Evolutionary conservation across 2,797 vertebrate genomes (phyloP).

Genomic region (Chelon auratus): DNA sequence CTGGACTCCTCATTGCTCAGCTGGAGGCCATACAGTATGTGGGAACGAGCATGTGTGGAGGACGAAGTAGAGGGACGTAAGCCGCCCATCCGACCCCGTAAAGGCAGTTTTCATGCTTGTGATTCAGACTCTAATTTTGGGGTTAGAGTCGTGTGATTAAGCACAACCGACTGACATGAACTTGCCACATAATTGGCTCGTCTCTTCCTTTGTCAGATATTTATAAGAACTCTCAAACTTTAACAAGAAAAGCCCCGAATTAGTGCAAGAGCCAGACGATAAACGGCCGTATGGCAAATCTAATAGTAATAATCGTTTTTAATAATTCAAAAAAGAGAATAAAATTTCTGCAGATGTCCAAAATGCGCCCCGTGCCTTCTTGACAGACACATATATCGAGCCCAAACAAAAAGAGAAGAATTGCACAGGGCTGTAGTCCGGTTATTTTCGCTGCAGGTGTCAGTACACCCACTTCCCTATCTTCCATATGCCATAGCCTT

Average conservation of each 20-base stretch:
- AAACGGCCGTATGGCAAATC: slow-evolving; percentile 18
- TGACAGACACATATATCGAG: slow-evolving; percentile 23
- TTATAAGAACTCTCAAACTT: slow-evolving; percentile 36
- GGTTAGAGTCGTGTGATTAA: slow-evolving; percentile 45
- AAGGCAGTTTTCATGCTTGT: slow-evolving; percentile 46
- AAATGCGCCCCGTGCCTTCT: slow-evolving; percentile 55
- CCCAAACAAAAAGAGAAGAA: slow-evolving; percentile 21
- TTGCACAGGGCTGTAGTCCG: slow-evolving; percentile 47
- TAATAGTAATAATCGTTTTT: slow-evolving; percentile 23
- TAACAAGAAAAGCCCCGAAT: slow-evolving; percentile 42
- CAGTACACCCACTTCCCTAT: slow-evolving; percentile 32
- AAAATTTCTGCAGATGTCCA: slow-evolving; percentile 36
- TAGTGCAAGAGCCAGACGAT: slow-evolving; percentile 32
- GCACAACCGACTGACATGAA: slow-evolving; percentile 57
- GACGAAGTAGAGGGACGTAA: slow-evolving; percentile 24
- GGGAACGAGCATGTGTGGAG: slow-evolving; percentile 43
- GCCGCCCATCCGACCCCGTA: slow-evolving; percentile 29
- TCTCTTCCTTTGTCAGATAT: slow-evolving; percentile 43
- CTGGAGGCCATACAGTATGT: slow-evolving; percentile 48
- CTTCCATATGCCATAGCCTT: slow-evolving; percentile 57
- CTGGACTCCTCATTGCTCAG: slow-evolving; percentile 61
- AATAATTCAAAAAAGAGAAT: slow-evolving; percentile 26
- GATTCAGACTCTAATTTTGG: slow-evolving; percentile 42
- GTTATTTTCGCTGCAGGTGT: slow-evolving; percentile 56
- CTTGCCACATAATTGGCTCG: slow-evolving; percentile 30